phyloP scores from a whole-genome alignment of 2,113 vertebrate genomes.

The Tachysurus vachellii region DNA sequence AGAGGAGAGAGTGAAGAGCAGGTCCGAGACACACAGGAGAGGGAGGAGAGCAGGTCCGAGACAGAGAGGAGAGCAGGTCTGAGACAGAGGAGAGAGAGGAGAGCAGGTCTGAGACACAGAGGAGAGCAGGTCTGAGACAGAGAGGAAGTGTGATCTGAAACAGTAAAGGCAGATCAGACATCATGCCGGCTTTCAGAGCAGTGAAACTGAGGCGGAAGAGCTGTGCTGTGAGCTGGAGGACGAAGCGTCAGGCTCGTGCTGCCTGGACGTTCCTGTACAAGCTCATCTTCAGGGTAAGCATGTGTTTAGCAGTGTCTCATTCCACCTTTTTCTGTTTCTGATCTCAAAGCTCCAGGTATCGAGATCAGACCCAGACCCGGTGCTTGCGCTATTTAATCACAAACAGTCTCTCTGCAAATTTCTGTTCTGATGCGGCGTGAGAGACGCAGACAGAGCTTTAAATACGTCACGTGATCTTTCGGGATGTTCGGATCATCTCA shows the following conservation, averaged over 20 bases:
- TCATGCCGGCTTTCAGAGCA: constrained; percentile 72
- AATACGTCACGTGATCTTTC: neutral
- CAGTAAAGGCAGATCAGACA: neutral
- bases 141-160: constrained; percentile 7
- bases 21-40: too few species aligned
- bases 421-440: neutral
- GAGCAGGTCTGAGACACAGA: too few species aligned
- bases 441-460: neutral
- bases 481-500: neutral
- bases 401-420: neutral
- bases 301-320: neutral
- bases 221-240: constrained; percentile 73
- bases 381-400: too few species aligned
- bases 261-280: constrained; percentile 74
- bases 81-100: too few species aligned
- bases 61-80: too few species aligned
- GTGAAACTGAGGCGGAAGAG: constrained; percentile 71
- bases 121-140: neutral
- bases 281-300: constrained; percentile 75
- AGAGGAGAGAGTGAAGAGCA: too few species aligned
- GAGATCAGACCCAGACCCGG: neutral
- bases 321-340: neutral
- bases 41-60: too few species aligned
- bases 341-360: neutral
- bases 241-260: constrained; percentile 70